These are phyloP conservation scores for Saturnia japonica DNA, from an alignment of 2,888 invertebrate genomes.

Conservation along the genomic window DNA sequence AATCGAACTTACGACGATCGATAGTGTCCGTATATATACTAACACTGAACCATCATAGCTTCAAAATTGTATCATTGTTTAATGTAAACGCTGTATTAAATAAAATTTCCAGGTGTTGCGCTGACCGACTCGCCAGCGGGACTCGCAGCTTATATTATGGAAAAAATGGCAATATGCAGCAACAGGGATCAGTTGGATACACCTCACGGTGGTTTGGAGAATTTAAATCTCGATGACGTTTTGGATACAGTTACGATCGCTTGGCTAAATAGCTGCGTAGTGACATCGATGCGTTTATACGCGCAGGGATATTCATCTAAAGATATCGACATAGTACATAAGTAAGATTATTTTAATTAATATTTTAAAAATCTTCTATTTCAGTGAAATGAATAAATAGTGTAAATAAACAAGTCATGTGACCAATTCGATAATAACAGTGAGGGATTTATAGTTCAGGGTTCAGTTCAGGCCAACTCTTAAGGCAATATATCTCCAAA, in stretches of 20 bases:
- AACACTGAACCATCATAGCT: no score
- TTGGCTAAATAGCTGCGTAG: constrained; percentile 89
- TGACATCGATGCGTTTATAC: constrained; percentile 88
- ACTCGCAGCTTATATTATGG: constrained; percentile 92
- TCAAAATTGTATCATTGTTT: no score
- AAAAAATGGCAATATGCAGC: constrained; percentile 90
- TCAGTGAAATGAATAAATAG: no score
- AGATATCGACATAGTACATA: constrained; percentile 48
- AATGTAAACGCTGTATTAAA: background rate
- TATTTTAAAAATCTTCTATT: background rate
- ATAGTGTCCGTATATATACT: no score
- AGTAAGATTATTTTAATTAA: constrained; percentile 43
- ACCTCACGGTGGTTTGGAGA: constrained; percentile 85
- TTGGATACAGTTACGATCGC: constrained; percentile 92
- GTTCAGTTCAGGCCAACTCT: no score
- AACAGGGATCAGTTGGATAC: constrained; percentile 80
- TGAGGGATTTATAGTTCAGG: no score
- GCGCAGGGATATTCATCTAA: constrained; percentile 79
- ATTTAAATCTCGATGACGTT: constrained; percentile 85
- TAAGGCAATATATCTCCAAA: no score
- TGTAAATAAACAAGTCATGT: no score
- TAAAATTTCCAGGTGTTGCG: constrained; percentile 80
- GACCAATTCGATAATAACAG: no score
- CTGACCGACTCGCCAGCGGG: constrained; percentile 91
- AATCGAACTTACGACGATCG: no score